Evolutionary conservation across 92 coral and sea anemone genomes (phyloP).

Genomic region (Blastomussa wellsi): DNA sequence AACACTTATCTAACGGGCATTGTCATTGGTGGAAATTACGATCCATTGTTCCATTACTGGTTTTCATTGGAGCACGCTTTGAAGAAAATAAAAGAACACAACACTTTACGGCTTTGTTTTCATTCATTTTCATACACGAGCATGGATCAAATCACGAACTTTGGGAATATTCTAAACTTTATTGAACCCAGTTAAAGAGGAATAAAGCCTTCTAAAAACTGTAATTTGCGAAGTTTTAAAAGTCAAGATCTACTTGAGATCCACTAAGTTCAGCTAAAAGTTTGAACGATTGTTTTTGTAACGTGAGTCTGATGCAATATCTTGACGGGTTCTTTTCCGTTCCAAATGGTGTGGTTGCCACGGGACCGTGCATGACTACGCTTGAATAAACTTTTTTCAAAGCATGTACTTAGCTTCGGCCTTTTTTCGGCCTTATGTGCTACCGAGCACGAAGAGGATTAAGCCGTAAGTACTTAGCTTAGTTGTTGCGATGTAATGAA

Average conservation of each 20-base stretch:
- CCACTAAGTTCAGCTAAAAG: background rate
- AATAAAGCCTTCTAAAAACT: background rate
- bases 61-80: background rate
- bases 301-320: conserved; percentile 7
- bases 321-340: background rate
- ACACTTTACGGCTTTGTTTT: background rate
- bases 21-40: conserved; percentile 21
- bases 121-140: background rate
- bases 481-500: background rate
- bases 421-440: too few species aligned
- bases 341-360: conserved; percentile 1
- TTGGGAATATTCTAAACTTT: background rate
- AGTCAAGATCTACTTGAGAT: background rate
- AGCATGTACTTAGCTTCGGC: too few species aligned
- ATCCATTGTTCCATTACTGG: background rate
- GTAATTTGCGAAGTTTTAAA: background rate
- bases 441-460: too few species aligned
- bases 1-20: background rate
- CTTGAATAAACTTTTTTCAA: too few species aligned
- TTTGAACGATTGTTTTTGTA: background rate
- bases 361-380: background rate
- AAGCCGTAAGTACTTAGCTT: too few species aligned
- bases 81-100: background rate
- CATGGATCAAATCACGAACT: background rate
- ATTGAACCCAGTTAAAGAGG: background rate